Evolutionary conservation across 2,888 invertebrate species (phyloP).

Genomic region (Drosophila macrospina): DNA sequence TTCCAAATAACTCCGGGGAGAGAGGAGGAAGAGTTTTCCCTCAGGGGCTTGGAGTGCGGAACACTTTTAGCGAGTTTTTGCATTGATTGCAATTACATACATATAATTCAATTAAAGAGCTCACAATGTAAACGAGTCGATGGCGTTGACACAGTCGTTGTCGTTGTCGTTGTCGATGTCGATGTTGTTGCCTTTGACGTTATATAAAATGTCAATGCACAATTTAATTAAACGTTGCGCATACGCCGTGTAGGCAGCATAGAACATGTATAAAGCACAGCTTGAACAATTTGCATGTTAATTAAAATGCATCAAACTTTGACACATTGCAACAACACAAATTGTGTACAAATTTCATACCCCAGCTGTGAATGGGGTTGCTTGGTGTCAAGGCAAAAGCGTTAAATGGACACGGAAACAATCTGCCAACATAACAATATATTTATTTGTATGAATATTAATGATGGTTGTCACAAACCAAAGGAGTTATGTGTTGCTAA

Average conservation of each 20-base stretch:
- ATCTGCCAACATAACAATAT: conserved; percentile 18
- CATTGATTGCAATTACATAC: conserved; percentile 48
- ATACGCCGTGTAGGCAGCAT: conserved; percentile 42
- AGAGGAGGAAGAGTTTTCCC: background rate
- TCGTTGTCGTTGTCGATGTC: conserved; percentile 5
- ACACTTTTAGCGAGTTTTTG: conserved; percentile 51
- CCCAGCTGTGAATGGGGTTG: background rate
- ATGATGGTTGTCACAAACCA: conserved; percentile 36
- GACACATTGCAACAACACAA: conserved; percentile 30
- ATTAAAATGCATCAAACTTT: conserved; percentile 55
- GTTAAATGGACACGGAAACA: background rate
- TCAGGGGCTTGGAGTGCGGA: conserved; percentile 3
- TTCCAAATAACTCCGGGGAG: conserved; percentile 23
- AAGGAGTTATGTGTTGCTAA: conserved; percentile 10
- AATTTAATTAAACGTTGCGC: conserved; percentile 69
- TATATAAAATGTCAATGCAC: conserved; percentile 50
- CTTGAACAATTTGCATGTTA: conserved; percentile 53
- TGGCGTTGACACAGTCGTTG: background rate
- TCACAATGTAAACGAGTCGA: conserved; percentile 51
- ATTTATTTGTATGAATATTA: conserved; percentile 59
- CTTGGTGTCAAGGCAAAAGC: too few species aligned
- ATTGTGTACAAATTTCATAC: conserved; percentile 3
- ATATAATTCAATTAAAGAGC: conserved; percentile 70
- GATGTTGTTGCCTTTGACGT: background rate
- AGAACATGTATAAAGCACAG: conserved; percentile 21